Percentiles rank a stretch among this genome's conserved stretches.
Conservation (phyloP, 2,888 invertebrate species). For the Norana najaformis region DNA sequence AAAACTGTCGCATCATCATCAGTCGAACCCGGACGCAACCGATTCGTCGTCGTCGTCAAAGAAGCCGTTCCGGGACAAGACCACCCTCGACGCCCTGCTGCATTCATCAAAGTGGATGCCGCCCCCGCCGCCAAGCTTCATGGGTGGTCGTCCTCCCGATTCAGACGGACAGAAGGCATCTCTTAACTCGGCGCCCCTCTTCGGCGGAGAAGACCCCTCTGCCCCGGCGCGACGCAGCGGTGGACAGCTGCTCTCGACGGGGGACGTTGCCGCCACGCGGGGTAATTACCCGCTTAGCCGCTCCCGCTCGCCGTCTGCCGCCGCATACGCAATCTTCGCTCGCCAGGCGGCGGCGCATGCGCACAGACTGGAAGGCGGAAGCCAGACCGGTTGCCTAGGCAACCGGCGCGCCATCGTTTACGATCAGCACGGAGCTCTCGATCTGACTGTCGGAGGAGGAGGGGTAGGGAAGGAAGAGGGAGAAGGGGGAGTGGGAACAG, state of each 20-base stretch:
- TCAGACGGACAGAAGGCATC: neutral
- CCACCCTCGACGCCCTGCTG: neutral
- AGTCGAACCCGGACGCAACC: neutral
- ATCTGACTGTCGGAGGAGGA: neutral
- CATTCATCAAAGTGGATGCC: neutral
- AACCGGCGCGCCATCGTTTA: neutral
- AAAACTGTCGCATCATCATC: neutral
- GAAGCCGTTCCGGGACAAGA: slow-evolving; percentile 17
- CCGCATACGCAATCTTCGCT: slow-evolving; percentile 19
- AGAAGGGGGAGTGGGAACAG: neutral
- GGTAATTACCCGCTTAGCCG: neutral
- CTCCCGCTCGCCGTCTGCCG: neutral
- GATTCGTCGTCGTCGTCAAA: neutral
- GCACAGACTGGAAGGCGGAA: neutral
- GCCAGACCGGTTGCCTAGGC: neutral
- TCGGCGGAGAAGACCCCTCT: no score
- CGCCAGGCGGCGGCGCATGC: slow-evolving; percentile 18
- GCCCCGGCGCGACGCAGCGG: neutral
- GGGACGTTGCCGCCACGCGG: neutral
- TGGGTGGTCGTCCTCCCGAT: neutral
- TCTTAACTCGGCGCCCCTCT: neutral
- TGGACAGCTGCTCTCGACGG: neutral
- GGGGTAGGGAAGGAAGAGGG: neutral
- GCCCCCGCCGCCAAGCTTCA: neutral
- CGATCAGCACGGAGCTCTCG: slow-evolving; percentile 21